phyloP scores from a whole-genome alignment of 2,888 invertebrate genomes.

The Ctenicera cuprea region DNA sequence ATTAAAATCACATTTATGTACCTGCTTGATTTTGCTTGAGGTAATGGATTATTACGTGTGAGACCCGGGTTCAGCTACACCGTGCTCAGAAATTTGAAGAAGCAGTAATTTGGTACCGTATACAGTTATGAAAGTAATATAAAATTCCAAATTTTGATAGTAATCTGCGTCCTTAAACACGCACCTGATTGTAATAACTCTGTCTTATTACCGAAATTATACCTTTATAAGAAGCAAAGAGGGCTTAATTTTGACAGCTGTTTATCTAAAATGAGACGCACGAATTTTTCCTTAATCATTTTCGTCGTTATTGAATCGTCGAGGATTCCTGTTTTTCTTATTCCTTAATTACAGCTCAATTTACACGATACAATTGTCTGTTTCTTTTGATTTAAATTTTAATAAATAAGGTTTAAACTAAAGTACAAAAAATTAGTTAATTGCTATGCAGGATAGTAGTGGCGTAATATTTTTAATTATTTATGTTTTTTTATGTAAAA shows the following conservation, averaged over 20 bases:
- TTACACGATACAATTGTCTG: too few relatives aligned
- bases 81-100: neutral
- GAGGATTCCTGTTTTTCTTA: too few relatives aligned
- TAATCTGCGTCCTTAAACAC: neutral
- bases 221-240: neutral
- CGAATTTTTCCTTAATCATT: too few relatives aligned
- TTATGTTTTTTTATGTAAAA: too few relatives aligned
- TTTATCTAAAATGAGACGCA: neutral
- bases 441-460: too few relatives aligned
- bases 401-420: too few relatives aligned
- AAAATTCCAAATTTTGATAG: neutral
- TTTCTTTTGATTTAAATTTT: too few relatives aligned
- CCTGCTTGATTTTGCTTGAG: neutral
- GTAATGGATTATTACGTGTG: neutral
- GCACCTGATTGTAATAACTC: neutral
- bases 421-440: too few relatives aligned
- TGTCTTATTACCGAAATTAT: neutral
- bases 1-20: conserved; percentile 15
- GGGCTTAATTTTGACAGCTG: conserved; percentile 4
- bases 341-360: too few relatives aligned
- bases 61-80: neutral
- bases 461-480: too few relatives aligned
- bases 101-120: too few relatives aligned
- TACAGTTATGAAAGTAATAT: neutral
- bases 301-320: too few relatives aligned